A percentile compares a stretch with the other conserved stretches of the same genome.
Evolutionary conservation across 2,113 vertebrate genomes (phyloP).

Genomic region (Epinephelus cyanopodus): DNA sequence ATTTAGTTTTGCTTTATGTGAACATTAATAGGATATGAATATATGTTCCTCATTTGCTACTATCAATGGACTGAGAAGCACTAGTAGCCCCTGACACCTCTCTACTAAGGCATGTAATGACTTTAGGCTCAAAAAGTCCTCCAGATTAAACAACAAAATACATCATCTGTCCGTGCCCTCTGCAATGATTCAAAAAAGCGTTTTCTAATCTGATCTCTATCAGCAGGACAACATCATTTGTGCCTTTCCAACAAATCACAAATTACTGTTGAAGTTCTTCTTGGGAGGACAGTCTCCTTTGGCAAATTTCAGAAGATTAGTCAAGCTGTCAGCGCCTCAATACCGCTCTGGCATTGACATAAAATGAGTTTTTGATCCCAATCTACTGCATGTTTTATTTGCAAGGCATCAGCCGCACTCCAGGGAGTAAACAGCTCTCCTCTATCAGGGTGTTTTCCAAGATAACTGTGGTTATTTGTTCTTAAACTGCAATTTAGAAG

Average conservation of each 20-base stretch:
- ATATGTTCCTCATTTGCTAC: neutral
- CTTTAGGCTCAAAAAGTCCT: neutral
- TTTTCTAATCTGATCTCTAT: neutral
- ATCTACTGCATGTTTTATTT: constrained; percentile 3
- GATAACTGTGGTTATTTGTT: neutral
- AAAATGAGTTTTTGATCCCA: neutral
- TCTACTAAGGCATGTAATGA: neutral
- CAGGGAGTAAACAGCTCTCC: neutral
- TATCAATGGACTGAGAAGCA: neutral
- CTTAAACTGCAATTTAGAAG: neutral
- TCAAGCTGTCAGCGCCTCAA: neutral
- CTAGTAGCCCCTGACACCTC: neutral
- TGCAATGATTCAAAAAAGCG: neutral
- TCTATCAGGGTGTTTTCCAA: neutral
- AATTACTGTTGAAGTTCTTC: neutral
- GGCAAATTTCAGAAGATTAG: neutral
- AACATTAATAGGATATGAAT: neutral
- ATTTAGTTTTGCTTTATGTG: too few relatives aligned
- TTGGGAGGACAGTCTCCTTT: neutral
- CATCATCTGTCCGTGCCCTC: neutral
- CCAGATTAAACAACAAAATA: neutral
- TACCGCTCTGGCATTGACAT: too few relatives aligned
- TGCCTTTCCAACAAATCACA: neutral
- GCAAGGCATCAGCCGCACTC: neutral
- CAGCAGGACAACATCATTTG: neutral